phyloP scores from a whole-genome alignment of 1,140 invertebrate species.

The Ceratitis capitata region DNA sequence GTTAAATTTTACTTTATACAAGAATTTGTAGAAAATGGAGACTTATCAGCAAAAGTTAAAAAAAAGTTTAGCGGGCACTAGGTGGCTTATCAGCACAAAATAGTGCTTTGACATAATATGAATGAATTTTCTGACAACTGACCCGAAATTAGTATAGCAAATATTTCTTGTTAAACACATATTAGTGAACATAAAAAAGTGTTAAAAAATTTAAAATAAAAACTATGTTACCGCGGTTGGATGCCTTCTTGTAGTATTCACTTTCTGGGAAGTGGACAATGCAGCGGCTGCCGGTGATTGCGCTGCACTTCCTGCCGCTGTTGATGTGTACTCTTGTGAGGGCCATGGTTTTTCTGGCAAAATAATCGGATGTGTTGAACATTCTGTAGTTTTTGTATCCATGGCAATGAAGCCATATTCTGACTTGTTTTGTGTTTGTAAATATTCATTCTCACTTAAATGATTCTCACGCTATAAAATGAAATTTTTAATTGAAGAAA shows the following conservation, averaged over 20 bases:
- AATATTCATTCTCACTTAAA: slow-evolving; percentile 46
- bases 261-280: not conserved
- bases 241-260: not conserved
- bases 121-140: too few relatives aligned
- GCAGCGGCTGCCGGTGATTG: not conserved
- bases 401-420: slow-evolving; percentile 33
- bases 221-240: slow-evolving; percentile 1
- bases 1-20: too few relatives aligned
- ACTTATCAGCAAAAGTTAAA: not conserved
- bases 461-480: slow-evolving; percentile 37
- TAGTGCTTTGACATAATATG: too few relatives aligned
- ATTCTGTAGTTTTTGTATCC: not conserved
- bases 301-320: not conserved
- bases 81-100: too few relatives aligned
- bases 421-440: slow-evolving; percentile 49
- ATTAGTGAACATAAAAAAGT: too few relatives aligned
- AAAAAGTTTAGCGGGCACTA: too few relatives aligned
- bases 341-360: not conserved
- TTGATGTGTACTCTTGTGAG: not conserved
- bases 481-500: not conserved
- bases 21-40: not conserved
- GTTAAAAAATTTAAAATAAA: too few relatives aligned
- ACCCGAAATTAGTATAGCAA: too few relatives aligned
- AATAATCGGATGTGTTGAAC: slow-evolving; percentile 1
- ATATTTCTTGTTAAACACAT: too few relatives aligned